Evolutionary conservation across 2,888 invertebrate genomes (phyloP), one percentile per base, ranked within the genome.

Genomic region (Nomada fabriciana): DNA sequence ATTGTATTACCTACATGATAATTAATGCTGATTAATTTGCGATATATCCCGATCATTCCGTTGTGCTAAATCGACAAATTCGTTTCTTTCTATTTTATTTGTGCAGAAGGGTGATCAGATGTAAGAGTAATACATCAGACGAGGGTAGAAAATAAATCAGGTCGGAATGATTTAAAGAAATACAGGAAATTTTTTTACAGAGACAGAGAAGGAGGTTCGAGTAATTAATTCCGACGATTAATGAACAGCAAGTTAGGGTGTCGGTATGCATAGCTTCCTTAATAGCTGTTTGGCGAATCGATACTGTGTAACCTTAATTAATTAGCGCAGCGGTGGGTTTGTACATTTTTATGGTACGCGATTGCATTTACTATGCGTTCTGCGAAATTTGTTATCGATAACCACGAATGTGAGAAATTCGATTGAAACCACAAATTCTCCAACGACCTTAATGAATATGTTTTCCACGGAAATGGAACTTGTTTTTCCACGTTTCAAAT

Each of bases 171-270:
- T 53, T 79, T 25, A 23, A 43, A 9, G 20, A 20, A 64, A 57
- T 71, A 23, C 50, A 42, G n/a, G 43, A 43, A 4, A 25, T 2
- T 10, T 43, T 23, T 42, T 53, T 0, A 23, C 25, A 25, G 11
- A 9, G 15, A 13, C 20, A 42, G 18, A 55, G 2, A 10, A 29
- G 57, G 15, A 25, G 15, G 13, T 23, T 23, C 13, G 10, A 11
- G 18, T 25, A 18, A 69, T 77, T 80, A 69, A 71, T 61, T 15
- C 50, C 47, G 18, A 76, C 60, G 69, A 85, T 77, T 83, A 67
- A 86, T 57, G 65, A 75, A 61, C 50, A 53, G 9, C 57, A 25
- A 3, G 57, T 71, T 73, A 50, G 7, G 47, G 52, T 25, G 20
- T 23, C 53, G 67, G 4, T 42, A 11, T 36, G 36, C 5, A 36